Conservation (phyloP, 2,113 vertebrate species). For the Corythornis vintsioides region DNA sequence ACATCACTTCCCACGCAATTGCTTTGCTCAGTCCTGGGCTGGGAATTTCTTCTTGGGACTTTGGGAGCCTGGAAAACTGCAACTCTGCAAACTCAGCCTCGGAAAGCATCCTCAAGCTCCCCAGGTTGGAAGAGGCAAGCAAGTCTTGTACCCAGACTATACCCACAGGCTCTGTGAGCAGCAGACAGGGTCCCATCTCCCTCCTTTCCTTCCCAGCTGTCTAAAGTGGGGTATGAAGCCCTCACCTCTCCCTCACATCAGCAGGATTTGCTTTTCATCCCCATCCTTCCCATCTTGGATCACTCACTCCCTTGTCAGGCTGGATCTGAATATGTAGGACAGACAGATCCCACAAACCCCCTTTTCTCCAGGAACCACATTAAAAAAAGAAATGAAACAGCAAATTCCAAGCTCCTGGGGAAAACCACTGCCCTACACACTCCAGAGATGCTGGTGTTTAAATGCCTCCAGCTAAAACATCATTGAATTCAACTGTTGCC, state of each 20-base stretch:
- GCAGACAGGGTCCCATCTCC: not conserved
- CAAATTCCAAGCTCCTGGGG: not conserved
- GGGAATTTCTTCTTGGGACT: not conserved
- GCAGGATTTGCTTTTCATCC: not conserved
- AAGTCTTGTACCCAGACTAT: not conserved
- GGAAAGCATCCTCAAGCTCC: not conserved
- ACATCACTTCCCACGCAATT: rapidly evolving
- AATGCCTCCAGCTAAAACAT: not conserved
- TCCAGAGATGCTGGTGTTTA: not conserved
- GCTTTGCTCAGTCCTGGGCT: rapidly evolving
- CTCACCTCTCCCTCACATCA: rapidly evolving
- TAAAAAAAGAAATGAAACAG: not conserved
- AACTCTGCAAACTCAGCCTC: not conserved
- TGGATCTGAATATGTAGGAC: not conserved
- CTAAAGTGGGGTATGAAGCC: rapidly evolving
- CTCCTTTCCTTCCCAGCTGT: not conserved
- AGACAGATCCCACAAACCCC: not conserved
- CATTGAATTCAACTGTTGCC: rapidly evolving
- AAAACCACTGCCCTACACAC: not conserved
- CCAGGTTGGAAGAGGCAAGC: not conserved
- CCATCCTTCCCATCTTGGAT: not conserved
- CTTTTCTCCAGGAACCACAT: not conserved
- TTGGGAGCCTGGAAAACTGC: not conserved
- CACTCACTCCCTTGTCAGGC: rapidly evolving
- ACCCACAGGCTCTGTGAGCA: not conserved